phyloP scores from a whole-genome alignment of 2,888 invertebrate genomes.

The Cantharis lateralis region DNA sequence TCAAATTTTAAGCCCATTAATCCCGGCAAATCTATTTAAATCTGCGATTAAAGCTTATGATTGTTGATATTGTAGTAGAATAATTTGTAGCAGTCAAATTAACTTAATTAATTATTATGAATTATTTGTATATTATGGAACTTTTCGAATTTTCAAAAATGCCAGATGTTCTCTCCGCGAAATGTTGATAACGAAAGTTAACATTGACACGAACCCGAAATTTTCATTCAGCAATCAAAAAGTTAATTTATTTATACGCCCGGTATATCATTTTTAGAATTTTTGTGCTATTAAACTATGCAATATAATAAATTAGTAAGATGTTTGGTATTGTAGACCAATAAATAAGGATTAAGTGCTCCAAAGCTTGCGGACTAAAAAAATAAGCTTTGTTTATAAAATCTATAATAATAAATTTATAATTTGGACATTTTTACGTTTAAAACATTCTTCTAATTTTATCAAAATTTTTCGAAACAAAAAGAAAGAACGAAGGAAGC shows the following conservation, averaged over 20 bases:
- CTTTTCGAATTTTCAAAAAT: too few species aligned
- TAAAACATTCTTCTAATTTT: slow-evolving; percentile 9
- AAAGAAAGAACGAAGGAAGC: not conserved
- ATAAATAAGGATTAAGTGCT: slow-evolving; percentile 26
- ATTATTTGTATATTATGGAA: not conserved
- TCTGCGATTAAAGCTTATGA: not conserved
- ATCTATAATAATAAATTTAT: slow-evolving; percentile 24
- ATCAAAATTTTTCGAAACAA: slow-evolving; percentile 2
- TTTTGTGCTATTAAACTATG: not conserved
- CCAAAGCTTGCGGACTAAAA: slow-evolving; percentile 24
- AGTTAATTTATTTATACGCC: not conserved
- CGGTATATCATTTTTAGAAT: not conserved
- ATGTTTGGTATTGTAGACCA: slow-evolving; percentile 19
- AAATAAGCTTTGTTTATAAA: slow-evolving; percentile 34
- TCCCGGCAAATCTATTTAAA: not conserved
- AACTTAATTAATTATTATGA: not conserved
- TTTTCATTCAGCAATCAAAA: not conserved
- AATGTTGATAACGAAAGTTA: not conserved
- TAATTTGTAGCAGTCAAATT: not conserved
- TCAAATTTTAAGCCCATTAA: not conserved
- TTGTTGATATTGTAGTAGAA: not conserved
- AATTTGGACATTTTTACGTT: slow-evolving; percentile 21
- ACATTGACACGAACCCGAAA: not conserved
- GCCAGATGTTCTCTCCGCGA: not conserved
- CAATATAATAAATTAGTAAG: slow-evolving; percentile 1